Base-by-base conservation (phyloP, 1,140 invertebrate species). In the Pachyrhynchus sulphureomaculatus region DNA sequence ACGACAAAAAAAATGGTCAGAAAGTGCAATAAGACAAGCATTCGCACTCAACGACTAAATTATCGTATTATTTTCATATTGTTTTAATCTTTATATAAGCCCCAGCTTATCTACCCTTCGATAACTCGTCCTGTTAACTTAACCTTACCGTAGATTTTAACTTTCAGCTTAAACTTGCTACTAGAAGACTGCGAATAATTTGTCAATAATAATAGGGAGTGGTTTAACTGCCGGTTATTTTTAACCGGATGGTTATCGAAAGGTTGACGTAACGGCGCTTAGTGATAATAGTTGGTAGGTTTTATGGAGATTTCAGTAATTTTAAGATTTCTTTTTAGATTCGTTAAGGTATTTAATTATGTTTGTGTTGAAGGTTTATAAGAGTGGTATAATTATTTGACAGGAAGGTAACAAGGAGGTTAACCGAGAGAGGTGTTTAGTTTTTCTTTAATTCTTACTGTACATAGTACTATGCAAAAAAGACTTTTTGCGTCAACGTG, bases 211-310 rank as follows among this genome's bases (percentile, higher is more conserved):
- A n/a, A n/a, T n/a, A n/a, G n/a, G n/a, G n/a, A n/a, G n/a, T n/a
- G n/a, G n/a, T n/a, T n/a, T n/a, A n/a, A 23, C 21, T 21, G 6
- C 2, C 10, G 3, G n/a, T 45, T 45, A n/a, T 20, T 12, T 4
- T 21, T 45, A n/a, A n/a, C n/a, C 3, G 10, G 20, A 2, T 10
- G 32, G 12, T 32, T 48, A 26, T 18, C 24, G 12, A 48, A n/a
- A 3, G 29, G 15, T 10, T 33, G 15, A 18, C 9, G 18, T 51
- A 51, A 21, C 17, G 12, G 20, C n/a, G 20, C 33, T 41, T 59
- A 59, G 56, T 59, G 56, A 59, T 59, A 59, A 36, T 59, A 54
- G 60, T 33, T 62, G 8, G 21, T 62, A 62, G 36, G 49, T 34
- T 32, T 62, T 54, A 42, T 54, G 39, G 33, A 47, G 34, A 34